Percentiles rank a stretch among this genome's conserved stretches.
These are phyloP conservation scores for Hedychridium roseum DNA, from an alignment of 2,888 invertebrate species.

Conservation along the genomic window DNA sequence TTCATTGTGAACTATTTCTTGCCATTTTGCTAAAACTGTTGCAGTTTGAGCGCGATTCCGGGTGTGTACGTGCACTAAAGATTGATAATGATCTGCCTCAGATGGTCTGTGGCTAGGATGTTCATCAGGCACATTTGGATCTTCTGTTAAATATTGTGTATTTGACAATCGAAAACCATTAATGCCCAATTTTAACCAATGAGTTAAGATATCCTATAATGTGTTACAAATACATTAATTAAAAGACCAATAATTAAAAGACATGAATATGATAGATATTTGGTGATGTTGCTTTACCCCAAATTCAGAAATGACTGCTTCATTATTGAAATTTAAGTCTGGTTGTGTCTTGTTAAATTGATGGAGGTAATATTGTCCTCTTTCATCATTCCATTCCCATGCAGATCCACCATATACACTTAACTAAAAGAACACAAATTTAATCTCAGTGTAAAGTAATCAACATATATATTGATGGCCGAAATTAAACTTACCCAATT, in stretches of 20 bases:
- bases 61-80: conserved; percentile 72
- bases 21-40: conserved; percentile 72
- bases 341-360: conserved; percentile 76
- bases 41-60: conserved; percentile 71
- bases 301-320: conserved; percentile 72
- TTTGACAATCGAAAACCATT: conserved; percentile 81
- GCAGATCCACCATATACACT: conserved; percentile 70
- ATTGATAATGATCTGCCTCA: conserved; percentile 67
- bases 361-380: conserved; percentile 80
- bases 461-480: conserved; percentile 3
- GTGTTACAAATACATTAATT: conserved; percentile 3
- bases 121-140: conserved; percentile 67
- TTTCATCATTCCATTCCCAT: conserved; percentile 74
- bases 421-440: conserved; percentile 47
- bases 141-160: conserved; percentile 73
- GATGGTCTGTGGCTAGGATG: conserved; percentile 51
- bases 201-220: conserved; percentile 70
- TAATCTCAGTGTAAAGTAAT: neutral
- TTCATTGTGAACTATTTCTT: conserved; percentile 68
- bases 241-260: conserved; percentile 1
- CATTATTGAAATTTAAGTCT: conserved; percentile 83
- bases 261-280: too few species aligned
- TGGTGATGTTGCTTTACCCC: too few species aligned
- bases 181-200: conserved; percentile 80
- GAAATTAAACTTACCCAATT: conserved; percentile 72